Evolutionary conservation across 2,797 vertebrate genomes (phyloP).

Genomic region (Choloepus didactylus): DNA sequence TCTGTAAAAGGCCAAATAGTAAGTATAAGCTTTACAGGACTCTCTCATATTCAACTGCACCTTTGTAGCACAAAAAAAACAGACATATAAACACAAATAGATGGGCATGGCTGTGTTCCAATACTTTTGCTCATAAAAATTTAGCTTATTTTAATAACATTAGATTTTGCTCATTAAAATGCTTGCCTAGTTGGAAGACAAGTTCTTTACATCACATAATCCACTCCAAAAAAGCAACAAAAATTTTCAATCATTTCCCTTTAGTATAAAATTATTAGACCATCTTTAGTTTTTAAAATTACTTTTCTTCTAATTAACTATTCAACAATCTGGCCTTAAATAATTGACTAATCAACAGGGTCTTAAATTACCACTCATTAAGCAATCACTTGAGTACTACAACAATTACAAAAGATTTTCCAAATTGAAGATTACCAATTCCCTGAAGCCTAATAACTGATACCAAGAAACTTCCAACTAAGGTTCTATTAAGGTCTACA

Average conservation of each 20-base stretch:
- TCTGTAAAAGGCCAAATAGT: background rate
- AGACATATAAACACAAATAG: background rate
- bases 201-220: conserved; percentile 32
- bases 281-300: background rate
- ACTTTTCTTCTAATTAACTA: conserved; percentile 16
- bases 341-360: background rate
- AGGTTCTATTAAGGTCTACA: background rate
- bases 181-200: background rate
- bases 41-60: background rate
- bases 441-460: conserved; percentile 8
- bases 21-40: background rate
- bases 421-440: conserved; percentile 20
- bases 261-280: background rate
- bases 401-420: conserved; percentile 40
- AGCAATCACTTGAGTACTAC: background rate
- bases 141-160: conserved; percentile 1
- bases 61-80: conserved; percentile 12
- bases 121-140: background rate
- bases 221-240: background rate
- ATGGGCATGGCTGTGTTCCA: background rate
- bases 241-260: background rate
- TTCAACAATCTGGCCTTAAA: background rate
- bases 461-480: conserved; percentile 28
- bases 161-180: conserved; percentile 7
- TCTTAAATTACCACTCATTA: conserved; percentile 48